Conservation (phyloP, 2,888 invertebrate genomes). For the Anorthoa munda region DNA sequence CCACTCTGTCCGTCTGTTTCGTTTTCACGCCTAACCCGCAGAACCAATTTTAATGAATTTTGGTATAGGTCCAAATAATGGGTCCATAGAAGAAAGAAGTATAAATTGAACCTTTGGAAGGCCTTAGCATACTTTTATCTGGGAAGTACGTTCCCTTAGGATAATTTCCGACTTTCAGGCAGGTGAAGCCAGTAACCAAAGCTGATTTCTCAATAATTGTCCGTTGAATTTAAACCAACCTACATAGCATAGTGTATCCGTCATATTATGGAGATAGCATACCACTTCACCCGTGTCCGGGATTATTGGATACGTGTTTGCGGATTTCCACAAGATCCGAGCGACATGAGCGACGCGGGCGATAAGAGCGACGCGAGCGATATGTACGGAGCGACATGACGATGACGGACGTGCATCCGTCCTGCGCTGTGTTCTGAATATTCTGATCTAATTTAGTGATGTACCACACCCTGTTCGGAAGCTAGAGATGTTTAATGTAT, state of each 20-base stretch:
- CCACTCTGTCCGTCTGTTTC: too few relatives aligned
- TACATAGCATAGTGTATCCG: background rate
- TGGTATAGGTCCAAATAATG: too few relatives aligned
- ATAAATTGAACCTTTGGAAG: too few relatives aligned
- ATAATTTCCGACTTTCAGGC: too few relatives aligned
- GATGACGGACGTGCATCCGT: constrained; percentile 49
- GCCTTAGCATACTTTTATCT: too few relatives aligned
- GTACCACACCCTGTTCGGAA: background rate
- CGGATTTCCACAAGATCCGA: constrained; percentile 15
- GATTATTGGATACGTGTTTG: constrained; percentile 30
- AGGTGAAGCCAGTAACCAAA: too few relatives aligned
- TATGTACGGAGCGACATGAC: constrained; percentile 9
- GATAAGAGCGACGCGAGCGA: constrained; percentile 25
- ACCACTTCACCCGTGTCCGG: background rate
- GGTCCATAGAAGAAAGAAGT: too few relatives aligned
- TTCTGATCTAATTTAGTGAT: constrained; percentile 33
- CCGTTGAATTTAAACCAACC: background rate
- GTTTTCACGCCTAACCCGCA: too few relatives aligned
- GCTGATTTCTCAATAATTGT: background rate
- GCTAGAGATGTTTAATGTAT: background rate
- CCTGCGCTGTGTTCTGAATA: constrained; percentile 37
- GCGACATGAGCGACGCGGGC: constrained; percentile 6
- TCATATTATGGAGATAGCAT: constrained; percentile 6
- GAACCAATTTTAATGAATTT: too few relatives aligned
- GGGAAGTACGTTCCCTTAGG: too few relatives aligned